Conservation (phyloP, 2,888 invertebrate genomes). For the Galeruca laticollis region DNA sequence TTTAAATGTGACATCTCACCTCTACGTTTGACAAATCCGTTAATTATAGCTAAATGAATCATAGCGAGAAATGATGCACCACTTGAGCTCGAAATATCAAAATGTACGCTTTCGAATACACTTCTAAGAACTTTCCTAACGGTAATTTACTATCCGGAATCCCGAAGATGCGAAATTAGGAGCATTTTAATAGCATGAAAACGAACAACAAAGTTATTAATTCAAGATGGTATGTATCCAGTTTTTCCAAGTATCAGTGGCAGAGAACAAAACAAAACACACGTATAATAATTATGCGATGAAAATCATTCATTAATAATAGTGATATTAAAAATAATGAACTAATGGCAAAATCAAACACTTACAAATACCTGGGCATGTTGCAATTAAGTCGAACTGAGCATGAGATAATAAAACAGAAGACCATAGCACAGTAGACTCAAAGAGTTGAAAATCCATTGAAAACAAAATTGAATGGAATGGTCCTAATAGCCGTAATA, state of each 20-base stretch:
- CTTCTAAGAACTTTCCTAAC: slow-evolving; percentile 16
- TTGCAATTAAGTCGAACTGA: no score
- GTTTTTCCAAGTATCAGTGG: slow-evolving; percentile 3
- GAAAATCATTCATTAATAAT: no score
- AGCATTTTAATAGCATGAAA: background rate
- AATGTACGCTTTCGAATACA: slow-evolving; percentile 11
- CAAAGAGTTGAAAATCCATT: no score
- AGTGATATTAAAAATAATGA: no score
- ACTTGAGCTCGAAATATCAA: slow-evolving; percentile 18
- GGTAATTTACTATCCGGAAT: slow-evolving; percentile 17
- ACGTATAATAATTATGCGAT: no score
- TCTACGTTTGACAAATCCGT: slow-evolving; percentile 39
- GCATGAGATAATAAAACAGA: no score
- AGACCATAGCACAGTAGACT: no score
- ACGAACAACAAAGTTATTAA: slow-evolving; percentile 18
- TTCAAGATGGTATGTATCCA: slow-evolving; percentile 21
- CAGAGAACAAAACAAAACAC: background rate
- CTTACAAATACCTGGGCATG: no score
- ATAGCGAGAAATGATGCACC: slow-evolving; percentile 37
- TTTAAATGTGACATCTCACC: background rate
- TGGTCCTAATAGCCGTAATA: no score
- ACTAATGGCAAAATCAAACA: no score
- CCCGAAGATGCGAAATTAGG: slow-evolving; percentile 12
- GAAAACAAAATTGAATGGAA: no score
- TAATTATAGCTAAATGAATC: slow-evolving; percentile 50